Evolutionary conservation across 2,113 vertebrate genomes (phyloP), one percentile per base, ranked within the genome.

Genomic region (Lepidothrix coronata): DNA sequence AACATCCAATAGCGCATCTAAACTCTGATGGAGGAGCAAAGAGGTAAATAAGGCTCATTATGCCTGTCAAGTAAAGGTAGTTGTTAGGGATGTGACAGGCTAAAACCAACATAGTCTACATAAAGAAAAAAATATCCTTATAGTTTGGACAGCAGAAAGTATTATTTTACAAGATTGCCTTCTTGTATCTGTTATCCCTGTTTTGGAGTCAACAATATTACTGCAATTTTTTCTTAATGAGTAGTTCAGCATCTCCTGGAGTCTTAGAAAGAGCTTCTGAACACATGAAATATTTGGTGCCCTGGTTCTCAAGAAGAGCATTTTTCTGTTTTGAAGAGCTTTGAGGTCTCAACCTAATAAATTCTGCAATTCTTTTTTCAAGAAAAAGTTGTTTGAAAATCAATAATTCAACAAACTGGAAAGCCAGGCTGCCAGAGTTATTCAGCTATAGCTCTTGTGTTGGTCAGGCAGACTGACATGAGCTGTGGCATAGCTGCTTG

Each of bases 51-150:
- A 59, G 21, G 41, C 30, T 67, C 4, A 21, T 43, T 78, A 7
- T 54, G n/a, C 23, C 23, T 77, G 25, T 66, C 30, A 12, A 30
- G 35, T 72, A 65, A 46, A 63, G 21, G 8, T 13, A 57, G 28
- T 41, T 57, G 10, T 67, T 49, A 66, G 27, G 39, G 10, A 30
- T 62, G n/a, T 66, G 19, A 46, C 4, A 30, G 13, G 3, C 4
- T 41, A 55, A 22, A 18, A 71, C 6, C 13, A 73, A 16, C 0
- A 0, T 43, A 12, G 9, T 54, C 11, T 62, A 21, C 6, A 16
- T 39, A 68, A 3, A 48, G 12, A 17, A 67, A 19, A 55, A 57
- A 3, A 1, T 2, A 58, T 2, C 33, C 27, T 59, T 62, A 2
- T 8, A 48, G 2, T 57, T 75, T 52, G 11, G 18, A 37, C 9